A percentile compares a stretch with the other conserved stretches of the same genome.
phyloP scores from a whole-genome alignment of 2,113 vertebrate genomes.

The Syngnathoides biaculeatus region DNA sequence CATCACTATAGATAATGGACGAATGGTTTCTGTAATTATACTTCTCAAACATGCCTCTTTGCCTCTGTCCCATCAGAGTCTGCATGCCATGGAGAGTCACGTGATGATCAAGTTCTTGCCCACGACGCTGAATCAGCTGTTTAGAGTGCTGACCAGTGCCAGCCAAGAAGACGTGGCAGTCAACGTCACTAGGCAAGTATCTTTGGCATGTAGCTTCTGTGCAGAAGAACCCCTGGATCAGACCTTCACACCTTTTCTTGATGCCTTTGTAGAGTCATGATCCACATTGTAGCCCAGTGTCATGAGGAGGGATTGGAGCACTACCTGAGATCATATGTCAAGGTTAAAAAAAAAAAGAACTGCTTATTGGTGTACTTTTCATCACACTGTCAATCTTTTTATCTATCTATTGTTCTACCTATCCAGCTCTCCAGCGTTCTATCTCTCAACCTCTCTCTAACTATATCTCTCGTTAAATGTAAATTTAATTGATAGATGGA shows the following conservation, averaged over 20 bases:
- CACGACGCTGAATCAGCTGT: slow-evolving; percentile 92
- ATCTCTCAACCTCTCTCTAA: background rate
- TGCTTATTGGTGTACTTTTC: background rate
- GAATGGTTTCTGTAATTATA: background rate
- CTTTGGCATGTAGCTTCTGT: too few species aligned
- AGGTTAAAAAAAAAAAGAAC: slow-evolving; percentile 68
- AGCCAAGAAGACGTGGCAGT: slow-evolving; percentile 93
- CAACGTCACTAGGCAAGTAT: slow-evolving; percentile 88
- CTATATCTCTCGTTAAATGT: background rate
- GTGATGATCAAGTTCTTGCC: slow-evolving; percentile 98
- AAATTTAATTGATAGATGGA: too few species aligned
- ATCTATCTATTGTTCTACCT: background rate
- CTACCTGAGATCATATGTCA: slow-evolving; percentile 93
- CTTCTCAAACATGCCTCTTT: background rate
- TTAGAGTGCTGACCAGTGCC: slow-evolving; percentile 89
- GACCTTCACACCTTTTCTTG: background rate
- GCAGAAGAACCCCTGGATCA: background rate
- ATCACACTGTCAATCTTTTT: background rate
- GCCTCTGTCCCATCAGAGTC: slow-evolving; percentile 72
- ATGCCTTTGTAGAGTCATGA: slow-evolving; percentile 83
- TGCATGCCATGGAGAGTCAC: slow-evolving; percentile 95
- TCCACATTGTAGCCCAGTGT: slow-evolving; percentile 95
- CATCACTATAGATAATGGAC: background rate
- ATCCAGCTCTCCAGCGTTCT: background rate
- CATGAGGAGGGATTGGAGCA: slow-evolving; percentile 96